These are phyloP conservation scores for Abscondita cerata DNA, from an alignment of 2,888 invertebrate species.

Conservation along the genomic window DNA sequence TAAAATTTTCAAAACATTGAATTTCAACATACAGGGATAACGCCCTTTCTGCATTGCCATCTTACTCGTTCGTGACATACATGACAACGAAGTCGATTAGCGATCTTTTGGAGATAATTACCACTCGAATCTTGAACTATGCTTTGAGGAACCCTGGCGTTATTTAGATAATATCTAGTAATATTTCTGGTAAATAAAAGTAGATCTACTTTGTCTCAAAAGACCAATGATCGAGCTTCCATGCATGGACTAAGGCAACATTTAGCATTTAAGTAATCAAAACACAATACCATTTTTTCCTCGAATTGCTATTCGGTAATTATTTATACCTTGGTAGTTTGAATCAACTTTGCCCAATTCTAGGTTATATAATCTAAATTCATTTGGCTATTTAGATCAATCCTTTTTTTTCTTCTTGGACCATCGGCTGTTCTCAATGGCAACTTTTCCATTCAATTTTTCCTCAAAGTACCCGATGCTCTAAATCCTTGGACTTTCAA, in stretches of 20 bases:
- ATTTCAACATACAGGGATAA: not conserved
- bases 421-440: too few species aligned
- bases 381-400: too few species aligned
- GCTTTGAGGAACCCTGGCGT: not conserved
- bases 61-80: too few species aligned
- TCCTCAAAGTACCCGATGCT: not conserved
- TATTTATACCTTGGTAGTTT: not conserved
- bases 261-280: too few species aligned
- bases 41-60: too few species aligned
- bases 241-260: not conserved
- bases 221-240: not conserved
- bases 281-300: not conserved
- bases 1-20: not conserved
- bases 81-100: too few species aligned
- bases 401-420: not conserved
- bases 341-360: too few species aligned
- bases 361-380: too few species aligned
- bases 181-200: too few species aligned
- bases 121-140: not conserved
- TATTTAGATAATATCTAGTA: too few species aligned
- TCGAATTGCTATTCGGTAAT: not conserved
- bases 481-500: not conserved
- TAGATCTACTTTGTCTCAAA: too few species aligned
- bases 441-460: too few species aligned
- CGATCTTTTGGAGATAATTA: not conserved